A percentile compares a stretch with the other conserved stretches of the same genome.
Conservation (phyloP, 2,888 invertebrate species). For the Periphyllus acericola region DNA sequence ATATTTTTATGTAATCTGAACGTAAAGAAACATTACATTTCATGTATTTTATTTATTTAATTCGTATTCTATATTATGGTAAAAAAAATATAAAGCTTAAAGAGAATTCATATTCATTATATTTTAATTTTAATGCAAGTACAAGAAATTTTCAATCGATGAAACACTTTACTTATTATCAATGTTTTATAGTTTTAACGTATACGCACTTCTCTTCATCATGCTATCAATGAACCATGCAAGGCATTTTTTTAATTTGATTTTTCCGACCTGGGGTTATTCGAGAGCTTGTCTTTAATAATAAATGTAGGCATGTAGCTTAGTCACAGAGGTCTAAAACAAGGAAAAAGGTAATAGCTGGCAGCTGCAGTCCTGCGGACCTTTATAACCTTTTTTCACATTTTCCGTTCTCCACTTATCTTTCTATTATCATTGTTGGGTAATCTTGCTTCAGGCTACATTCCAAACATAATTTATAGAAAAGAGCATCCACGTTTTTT, state of each 20-base stretch:
- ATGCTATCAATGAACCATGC: not conserved
- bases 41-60: no score
- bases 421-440: not conserved
- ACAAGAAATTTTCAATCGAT: no score
- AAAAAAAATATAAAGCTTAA: no score
- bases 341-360: not conserved
- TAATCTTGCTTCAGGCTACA: slow-evolving; percentile 8
- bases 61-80: no score
- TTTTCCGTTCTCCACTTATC: not conserved
- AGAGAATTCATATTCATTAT: no score
- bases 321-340: not conserved
- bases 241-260: slow-evolving; percentile 22
- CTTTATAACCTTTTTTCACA: not conserved
- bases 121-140: no score
- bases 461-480: slow-evolving; percentile 32
- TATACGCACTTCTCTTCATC: no score
- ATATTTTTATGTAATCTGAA: no score
- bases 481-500: not conserved
- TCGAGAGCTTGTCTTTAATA: not conserved
- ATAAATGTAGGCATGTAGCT: slow-evolving; percentile 5
- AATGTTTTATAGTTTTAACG: no score
- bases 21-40: no score
- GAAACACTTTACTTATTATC: no score
- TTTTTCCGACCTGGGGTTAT: not conserved
- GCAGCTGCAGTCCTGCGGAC: no score